Percentiles rank a stretch among this genome's conserved stretches.
Evolutionary conservation across 2,888 invertebrate species (phyloP).

Genomic region (Macrosoma leucophasiata): DNA sequence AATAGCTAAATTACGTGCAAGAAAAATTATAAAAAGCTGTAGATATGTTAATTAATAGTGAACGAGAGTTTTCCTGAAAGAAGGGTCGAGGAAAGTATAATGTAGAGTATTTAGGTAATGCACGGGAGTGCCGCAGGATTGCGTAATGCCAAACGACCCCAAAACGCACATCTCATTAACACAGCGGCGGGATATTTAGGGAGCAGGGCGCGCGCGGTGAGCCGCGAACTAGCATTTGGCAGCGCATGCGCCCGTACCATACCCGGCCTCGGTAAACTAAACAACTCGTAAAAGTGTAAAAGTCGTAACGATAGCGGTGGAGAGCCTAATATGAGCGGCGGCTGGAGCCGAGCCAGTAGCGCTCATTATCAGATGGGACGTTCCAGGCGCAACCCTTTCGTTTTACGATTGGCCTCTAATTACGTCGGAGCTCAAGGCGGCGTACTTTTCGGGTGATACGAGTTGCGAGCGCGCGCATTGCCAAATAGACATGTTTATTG

Average conservation of each 20-base stretch:
- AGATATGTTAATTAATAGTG: no score
- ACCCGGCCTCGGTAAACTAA: slow-evolving; percentile 67
- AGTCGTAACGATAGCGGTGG: slow-evolving; percentile 69
- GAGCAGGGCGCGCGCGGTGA: slow-evolving; percentile 60
- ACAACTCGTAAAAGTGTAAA: slow-evolving; percentile 76
- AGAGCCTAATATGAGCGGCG: slow-evolving; percentile 70
- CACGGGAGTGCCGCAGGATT: slow-evolving; percentile 24
- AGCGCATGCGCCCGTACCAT: slow-evolving; percentile 53
- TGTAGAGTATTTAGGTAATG: slow-evolving; percentile 35
- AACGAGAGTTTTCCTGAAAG: no score
- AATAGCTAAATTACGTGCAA: no score
- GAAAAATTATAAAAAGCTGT: slow-evolving; percentile 11
- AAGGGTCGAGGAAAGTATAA: no score
- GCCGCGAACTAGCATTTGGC: slow-evolving; percentile 74
- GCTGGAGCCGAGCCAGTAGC: slow-evolving; percentile 68
- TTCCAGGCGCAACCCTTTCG: slow-evolving; percentile 67
- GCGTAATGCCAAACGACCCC: slow-evolving; percentile 55
- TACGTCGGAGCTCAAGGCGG: slow-evolving; percentile 69
- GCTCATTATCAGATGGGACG: slow-evolving; percentile 74
- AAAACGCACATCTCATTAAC: slow-evolving; percentile 66
- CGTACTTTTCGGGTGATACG: slow-evolving; percentile 56
- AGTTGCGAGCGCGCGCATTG: slow-evolving; percentile 50
- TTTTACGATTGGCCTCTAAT: slow-evolving; percentile 75
- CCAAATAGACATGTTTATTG: slow-evolving; percentile 70
- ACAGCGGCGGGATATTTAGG: slow-evolving; percentile 63